Evolutionary conservation across 2,113 vertebrate genomes (phyloP).

Genomic region (Corynorhinus townsendii): DNA sequence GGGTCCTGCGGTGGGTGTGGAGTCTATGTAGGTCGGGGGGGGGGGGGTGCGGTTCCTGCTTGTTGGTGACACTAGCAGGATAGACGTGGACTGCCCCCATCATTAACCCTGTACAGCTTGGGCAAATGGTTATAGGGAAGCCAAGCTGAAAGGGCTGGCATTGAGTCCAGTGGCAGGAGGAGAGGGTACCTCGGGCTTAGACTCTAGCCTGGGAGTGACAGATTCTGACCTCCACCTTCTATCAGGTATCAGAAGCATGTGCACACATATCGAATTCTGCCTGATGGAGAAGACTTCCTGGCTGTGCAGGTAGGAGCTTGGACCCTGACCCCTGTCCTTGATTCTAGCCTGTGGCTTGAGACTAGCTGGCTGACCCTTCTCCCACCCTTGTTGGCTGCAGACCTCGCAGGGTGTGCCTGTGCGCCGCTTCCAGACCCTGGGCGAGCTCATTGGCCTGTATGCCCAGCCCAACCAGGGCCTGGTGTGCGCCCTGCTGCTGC

Average conservation of each 20-base stretch:
- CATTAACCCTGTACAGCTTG: conserved; percentile 20
- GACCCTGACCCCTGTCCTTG: background rate
- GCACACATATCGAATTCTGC: conserved; percentile 96
- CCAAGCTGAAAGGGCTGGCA: background rate
- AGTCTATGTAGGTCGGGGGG: background rate
- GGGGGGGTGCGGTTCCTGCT: background rate
- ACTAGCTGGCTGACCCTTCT: background rate
- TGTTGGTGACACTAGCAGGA: background rate
- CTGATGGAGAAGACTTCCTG: conserved; percentile 94
- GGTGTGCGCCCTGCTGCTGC: conserved; percentile 91
- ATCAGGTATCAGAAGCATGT: conserved; percentile 96
- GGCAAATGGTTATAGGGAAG: background rate
- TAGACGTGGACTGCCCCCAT: background rate
- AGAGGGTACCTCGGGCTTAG: background rate
- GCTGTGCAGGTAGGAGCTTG: conserved; percentile 91
- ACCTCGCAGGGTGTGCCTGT: conserved; percentile 96
- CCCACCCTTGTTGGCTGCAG: conserved; percentile 71
- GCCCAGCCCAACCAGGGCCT: conserved; percentile 96
- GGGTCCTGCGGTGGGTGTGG: conserved; percentile 7
- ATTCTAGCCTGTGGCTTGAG: background rate
- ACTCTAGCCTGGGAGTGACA: background rate
- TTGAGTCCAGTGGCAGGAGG: background rate
- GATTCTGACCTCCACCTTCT: background rate
- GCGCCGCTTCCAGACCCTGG: conserved; percentile 91
- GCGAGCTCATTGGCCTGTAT: conserved; percentile 91